A percentile compares a stretch with the other conserved stretches of the same genome.
Evolutionary conservation across 2,113 vertebrate species (phyloP).

Genomic region (Sturnus vulgaris): DNA sequence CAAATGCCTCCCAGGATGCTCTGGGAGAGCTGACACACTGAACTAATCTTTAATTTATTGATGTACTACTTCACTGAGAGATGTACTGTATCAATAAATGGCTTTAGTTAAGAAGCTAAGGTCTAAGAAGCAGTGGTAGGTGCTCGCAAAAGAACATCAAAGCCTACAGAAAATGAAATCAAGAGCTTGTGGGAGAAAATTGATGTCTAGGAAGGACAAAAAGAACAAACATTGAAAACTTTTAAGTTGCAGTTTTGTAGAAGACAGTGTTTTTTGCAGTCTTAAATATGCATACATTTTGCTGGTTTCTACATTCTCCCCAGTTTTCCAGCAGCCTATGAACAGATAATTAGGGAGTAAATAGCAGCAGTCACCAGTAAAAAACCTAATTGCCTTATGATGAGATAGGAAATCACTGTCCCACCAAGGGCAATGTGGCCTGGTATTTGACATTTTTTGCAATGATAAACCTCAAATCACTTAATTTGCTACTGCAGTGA

Average conservation of each 20-base stretch:
- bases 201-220: slow-evolving; percentile 50
- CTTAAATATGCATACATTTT: background rate
- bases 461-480: background rate
- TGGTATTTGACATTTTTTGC: background rate
- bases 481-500: background rate
- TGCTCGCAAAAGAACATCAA: slow-evolving; percentile 53
- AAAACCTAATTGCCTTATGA: background rate
- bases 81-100: slow-evolving; percentile 68
- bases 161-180: slow-evolving; percentile 64
- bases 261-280: background rate
- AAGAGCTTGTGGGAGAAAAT: slow-evolving; percentile 62
- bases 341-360: background rate
- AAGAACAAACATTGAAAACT: slow-evolving; percentile 49
- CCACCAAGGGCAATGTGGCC: background rate
- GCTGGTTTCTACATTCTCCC: background rate
- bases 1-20: slow-evolving; percentile 60
- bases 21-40: slow-evolving; percentile 50
- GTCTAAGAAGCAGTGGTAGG: slow-evolving; percentile 62
- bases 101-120: slow-evolving; percentile 69
- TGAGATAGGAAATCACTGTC: background rate
- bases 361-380: background rate
- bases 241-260: slow-evolving; percentile 11
- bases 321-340: background rate
- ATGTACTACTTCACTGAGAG: slow-evolving; percentile 63
- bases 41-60: slow-evolving; percentile 76